phyloP scores from a whole-genome alignment of 1,140 invertebrate species.

The Drosophila trapezifrons region DNA sequence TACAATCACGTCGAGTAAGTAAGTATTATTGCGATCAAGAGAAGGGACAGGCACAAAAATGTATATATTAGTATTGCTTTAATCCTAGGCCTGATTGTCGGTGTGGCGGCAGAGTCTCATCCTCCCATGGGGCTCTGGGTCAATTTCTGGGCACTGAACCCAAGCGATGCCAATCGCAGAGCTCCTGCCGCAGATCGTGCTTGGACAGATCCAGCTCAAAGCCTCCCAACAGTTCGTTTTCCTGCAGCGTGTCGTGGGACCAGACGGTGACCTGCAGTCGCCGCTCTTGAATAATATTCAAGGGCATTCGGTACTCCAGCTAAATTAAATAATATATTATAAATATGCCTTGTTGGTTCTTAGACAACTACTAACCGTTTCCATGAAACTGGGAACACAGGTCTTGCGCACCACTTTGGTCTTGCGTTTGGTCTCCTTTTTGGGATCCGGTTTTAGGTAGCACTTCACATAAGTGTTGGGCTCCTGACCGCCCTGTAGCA shows the following conservation, averaged over 20 bases:
- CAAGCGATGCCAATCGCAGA: constrained; percentile 91
- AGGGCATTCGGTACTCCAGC: constrained; percentile 94
- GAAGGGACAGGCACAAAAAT: constrained; percentile 71
- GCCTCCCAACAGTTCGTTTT: constrained; percentile 97
- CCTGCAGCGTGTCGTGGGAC: constrained; percentile 97
- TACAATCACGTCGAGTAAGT: constrained; percentile 78
- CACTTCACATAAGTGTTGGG: constrained; percentile 96
- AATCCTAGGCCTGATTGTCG: constrained; percentile 56
- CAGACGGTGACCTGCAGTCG: constrained; percentile 96
- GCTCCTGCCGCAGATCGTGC: constrained; percentile 91
- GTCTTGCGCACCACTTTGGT: constrained; percentile 96
- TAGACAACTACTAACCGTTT: constrained; percentile 90
- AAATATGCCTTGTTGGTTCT: not conserved
- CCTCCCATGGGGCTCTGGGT: constrained; percentile 6
- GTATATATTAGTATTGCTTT: constrained; percentile 53
- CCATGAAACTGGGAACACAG: constrained; percentile 98
- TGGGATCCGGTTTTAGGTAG: constrained; percentile 94
- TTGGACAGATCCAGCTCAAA: constrained; percentile 90
- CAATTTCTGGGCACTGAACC: constrained; percentile 85
- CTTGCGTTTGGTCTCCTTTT: constrained; percentile 96
- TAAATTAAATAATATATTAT: constrained; percentile 76
- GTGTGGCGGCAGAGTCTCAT: constrained; percentile 15
- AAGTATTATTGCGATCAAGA: constrained; percentile 73
- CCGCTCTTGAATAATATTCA: constrained; percentile 91
- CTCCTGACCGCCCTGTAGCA: constrained; percentile 89